Evolutionary conservation across 92 coral and sea anemone genomes (phyloP), one percentile per base, ranked within the genome.

Genomic region (Ricordea florida): DNA sequence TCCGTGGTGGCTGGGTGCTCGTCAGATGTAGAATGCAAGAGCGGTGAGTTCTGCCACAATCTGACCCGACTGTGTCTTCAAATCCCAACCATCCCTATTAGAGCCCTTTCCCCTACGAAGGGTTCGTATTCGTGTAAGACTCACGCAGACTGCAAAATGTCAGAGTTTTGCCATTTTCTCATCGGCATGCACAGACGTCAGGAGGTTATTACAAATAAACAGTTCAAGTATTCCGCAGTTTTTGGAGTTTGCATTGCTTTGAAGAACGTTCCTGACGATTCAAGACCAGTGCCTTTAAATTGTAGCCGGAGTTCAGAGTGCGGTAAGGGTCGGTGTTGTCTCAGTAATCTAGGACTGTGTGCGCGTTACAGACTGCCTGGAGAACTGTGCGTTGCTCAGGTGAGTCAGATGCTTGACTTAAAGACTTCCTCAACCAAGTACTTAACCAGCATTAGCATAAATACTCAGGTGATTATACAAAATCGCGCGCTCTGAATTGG

Each of bases 331-430:
- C 83, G 52, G 62, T 81, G 87, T 47, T 91, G 97, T 27, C 48
- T 91, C 62, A 82, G 31, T 51, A 82, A 79, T 23, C 59, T 91
- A 29, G 90, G 93, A 29, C 47, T 83, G 26, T 91, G 97, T 41
- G 77, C 59, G 48, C 71, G 66, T 17, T 78, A 77, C 30, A 59
- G 78, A 27, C 66, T 55, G 23, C 81, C 65, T 7, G 97, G 93
- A 40, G 81, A 87, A 28, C 57, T 85, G 46, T 91, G 97, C 64
- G 76, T 91, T 52, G 60, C 66, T 9, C 78, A 79, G 87, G 92
- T 87, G n/a, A 59, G 79, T 4, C 21, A 2, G 24, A 9, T 11
- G 13, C 0, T 3, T 55, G 14, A 27, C n/a, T n/a, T n/a, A n/a
- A n/a, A n/a, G n/a, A n/a, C n/a, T n/a, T n/a, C n/a, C n/a, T n/a